These are phyloP conservation scores for Neodontobutis hainanensis DNA, from an alignment of 2,113 vertebrate species.

Conservation along the genomic window DNA sequence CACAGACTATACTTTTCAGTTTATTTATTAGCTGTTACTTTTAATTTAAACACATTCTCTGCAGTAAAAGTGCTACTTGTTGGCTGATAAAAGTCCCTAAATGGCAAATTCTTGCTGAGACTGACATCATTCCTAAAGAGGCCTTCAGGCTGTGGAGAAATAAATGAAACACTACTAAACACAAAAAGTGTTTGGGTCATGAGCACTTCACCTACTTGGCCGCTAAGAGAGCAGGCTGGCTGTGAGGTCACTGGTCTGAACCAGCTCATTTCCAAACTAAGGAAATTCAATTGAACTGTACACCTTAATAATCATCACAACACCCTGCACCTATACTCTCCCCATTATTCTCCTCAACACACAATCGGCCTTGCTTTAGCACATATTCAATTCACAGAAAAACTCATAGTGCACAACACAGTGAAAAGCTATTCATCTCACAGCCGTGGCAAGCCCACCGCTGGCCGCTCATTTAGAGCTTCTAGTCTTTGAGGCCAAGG, in stretches of 20 bases:
- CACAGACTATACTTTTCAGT: background rate
- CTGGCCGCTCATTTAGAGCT: conserved; percentile 34
- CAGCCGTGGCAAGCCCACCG: conserved; percentile 18
- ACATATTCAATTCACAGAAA: conserved; percentile 46
- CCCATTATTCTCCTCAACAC: conserved; percentile 14
- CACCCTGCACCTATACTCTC: conserved; percentile 46
- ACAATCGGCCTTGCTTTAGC: conserved; percentile 47
- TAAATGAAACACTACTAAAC: conserved; percentile 18
- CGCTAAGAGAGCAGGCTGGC: conserved; percentile 48
- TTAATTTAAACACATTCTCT: background rate
- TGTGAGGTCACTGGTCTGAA: conserved; percentile 35
- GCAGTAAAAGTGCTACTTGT: background rate
- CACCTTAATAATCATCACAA: conserved; percentile 29
- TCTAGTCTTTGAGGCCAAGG: conserved; percentile 47
- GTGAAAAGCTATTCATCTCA: conserved; percentile 54
- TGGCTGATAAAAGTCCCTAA: conserved; percentile 6
- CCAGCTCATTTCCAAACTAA: conserved; percentile 18
- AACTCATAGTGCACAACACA: conserved; percentile 32
- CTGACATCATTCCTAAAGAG: background rate
- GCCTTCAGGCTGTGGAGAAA: conserved; percentile 21
- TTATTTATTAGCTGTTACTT: background rate
- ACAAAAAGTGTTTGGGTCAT: conserved; percentile 34
- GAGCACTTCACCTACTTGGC: conserved; percentile 47
- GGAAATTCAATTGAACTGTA: conserved; percentile 37
- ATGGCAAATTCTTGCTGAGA: conserved; percentile 14